Percentiles rank a stretch among this genome's conserved stretches.
phyloP scores from a whole-genome alignment of 2,888 invertebrate species.

The Atrina japonica region DNA sequence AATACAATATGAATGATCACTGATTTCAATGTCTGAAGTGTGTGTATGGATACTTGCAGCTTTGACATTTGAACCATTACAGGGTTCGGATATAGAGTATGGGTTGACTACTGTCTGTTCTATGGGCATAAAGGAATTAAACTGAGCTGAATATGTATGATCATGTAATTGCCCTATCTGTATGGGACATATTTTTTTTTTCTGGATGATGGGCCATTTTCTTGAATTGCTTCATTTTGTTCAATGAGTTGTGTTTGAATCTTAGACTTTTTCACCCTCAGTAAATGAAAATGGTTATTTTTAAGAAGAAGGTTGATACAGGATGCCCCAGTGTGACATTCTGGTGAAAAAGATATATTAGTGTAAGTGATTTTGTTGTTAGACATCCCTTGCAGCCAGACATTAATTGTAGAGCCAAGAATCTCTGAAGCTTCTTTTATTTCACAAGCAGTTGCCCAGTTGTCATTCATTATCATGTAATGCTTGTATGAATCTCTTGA shows the following conservation, averaged over 20 bases:
- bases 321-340: background rate
- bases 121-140: too few relatives aligned
- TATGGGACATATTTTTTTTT: background rate
- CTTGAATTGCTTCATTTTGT: background rate
- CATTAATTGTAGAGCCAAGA: slow-evolving; percentile 24
- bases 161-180: background rate
- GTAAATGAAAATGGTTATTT: slow-evolving; percentile 4
- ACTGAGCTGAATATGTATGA: background rate
- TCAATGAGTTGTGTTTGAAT: too few relatives aligned
- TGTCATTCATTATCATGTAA: slow-evolving; percentile 20
- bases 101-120: too few relatives aligned
- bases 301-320: slow-evolving; percentile 13
- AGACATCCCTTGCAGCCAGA: background rate
- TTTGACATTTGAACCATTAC: too few relatives aligned
- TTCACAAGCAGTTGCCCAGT: slow-evolving; percentile 36
- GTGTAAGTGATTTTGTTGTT: background rate
- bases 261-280: too few relatives aligned
- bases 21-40: too few relatives aligned
- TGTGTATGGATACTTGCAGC: too few relatives aligned
- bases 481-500: background rate
- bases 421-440: slow-evolving; percentile 32
- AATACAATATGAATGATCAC: too few relatives aligned
- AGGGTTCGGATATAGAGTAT: too few relatives aligned
- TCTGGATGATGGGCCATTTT: background rate
- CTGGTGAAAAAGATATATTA: background rate